phyloP scores from a whole-genome alignment of 2,797 vertebrate genomes.

The Philypnodon macrostomus region DNA sequence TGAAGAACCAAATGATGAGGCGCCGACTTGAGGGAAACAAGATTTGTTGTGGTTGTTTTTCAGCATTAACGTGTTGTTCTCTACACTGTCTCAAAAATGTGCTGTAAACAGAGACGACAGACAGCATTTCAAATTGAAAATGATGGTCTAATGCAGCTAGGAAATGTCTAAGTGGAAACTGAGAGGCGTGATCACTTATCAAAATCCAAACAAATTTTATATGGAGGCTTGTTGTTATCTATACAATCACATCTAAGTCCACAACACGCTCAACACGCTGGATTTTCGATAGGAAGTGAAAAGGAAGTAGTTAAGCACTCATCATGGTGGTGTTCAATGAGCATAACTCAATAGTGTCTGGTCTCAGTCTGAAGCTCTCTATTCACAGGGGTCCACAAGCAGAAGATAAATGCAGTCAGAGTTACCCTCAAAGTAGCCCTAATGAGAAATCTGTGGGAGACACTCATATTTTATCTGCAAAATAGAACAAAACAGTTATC shows the following conservation, averaged over 20 bases:
- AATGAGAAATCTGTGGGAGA: conserved; percentile 74
- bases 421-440: conserved; percentile 73
- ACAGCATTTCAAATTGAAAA: conserved; percentile 27
- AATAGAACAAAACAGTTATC: conserved; percentile 73
- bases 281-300: conserved; percentile 43
- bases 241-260: conserved; percentile 22
- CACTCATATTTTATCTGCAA: conserved; percentile 78
- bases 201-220: conserved; percentile 34
- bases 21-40: conserved; percentile 30
- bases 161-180: conserved; percentile 17
- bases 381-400: conserved; percentile 63
- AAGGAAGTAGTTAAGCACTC: conserved; percentile 45
- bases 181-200: conserved; percentile 25
- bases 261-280: conserved; percentile 15
- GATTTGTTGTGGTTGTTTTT: conserved; percentile 35
- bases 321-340: conserved; percentile 48
- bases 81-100: conserved; percentile 14
- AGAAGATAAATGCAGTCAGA: conserved; percentile 70
- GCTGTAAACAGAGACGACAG: conserved; percentile 20
- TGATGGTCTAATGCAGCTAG: conserved; percentile 10
- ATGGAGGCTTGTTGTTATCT: conserved; percentile 30
- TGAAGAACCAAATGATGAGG: conserved; percentile 43
- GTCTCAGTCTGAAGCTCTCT: conserved; percentile 52
- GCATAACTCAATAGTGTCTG: conserved; percentile 44
- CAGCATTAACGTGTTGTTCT: conserved; percentile 26